Percentiles rank a stretch among this genome's conserved stretches.
Evolutionary conservation across 2,113 vertebrate genomes (phyloP).

Genomic region (Callaeas wilsoni): DNA sequence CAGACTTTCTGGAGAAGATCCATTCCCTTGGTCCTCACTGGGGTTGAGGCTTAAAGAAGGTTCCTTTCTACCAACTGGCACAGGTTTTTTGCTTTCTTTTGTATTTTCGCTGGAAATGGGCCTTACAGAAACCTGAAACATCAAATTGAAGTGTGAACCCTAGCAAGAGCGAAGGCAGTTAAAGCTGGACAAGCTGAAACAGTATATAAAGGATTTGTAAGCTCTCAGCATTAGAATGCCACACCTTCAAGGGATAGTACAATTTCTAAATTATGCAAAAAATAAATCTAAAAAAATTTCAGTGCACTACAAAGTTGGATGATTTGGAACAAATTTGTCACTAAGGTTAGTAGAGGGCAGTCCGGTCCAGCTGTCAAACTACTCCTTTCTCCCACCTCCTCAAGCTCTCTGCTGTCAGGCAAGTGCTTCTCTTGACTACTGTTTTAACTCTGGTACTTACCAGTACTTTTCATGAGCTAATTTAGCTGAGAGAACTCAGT

Average conservation of each 20-base stretch:
- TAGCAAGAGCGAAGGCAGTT: background rate
- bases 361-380: background rate
- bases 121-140: constrained; percentile 78
- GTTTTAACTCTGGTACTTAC: background rate
- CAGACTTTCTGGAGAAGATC: constrained; percentile 56
- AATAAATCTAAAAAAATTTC: background rate
- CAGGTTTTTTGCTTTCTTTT: constrained; percentile 78
- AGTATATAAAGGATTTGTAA: background rate
- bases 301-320: background rate
- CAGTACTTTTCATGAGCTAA: background rate
- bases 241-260: background rate
- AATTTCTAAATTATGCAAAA: background rate
- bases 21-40: constrained; percentile 79
- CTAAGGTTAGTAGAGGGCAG: background rate
- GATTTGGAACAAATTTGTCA: background rate
- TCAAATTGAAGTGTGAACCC: background rate
- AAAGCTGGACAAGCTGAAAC: background rate
- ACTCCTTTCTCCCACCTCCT: background rate
- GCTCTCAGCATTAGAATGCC: background rate
- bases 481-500: background rate
- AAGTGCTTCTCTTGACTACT: background rate
- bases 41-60: constrained; percentile 72
- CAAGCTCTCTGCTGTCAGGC: background rate
- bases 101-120: constrained; percentile 68
- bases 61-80: constrained; percentile 73